Evolutionary conservation across 2,797 vertebrate genomes (phyloP).

Genomic region (Manis javanica): DNA sequence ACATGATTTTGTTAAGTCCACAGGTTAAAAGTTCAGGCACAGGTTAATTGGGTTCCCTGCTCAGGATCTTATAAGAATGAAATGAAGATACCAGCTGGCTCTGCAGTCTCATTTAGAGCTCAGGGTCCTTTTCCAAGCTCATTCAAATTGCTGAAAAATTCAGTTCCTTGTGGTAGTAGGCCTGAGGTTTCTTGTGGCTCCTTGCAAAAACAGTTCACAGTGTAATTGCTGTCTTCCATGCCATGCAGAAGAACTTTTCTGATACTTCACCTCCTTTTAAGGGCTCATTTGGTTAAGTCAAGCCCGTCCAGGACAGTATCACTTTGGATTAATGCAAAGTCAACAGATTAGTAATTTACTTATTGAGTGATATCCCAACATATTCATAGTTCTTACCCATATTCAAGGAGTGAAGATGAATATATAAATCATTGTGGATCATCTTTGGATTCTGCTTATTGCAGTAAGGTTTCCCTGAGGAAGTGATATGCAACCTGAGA

Average conservation of each 20-base stretch:
- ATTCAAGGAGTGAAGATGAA: background rate
- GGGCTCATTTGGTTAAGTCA: background rate
- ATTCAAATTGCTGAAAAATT: conserved; percentile 25
- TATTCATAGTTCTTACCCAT: background rate
- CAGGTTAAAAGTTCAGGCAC: background rate
- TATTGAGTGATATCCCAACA: background rate
- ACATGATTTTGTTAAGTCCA: background rate
- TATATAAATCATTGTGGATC: background rate
- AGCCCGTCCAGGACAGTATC: background rate
- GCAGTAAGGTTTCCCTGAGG: background rate
- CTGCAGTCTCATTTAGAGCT: background rate
- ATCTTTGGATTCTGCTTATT: background rate
- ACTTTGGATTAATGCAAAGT: background rate
- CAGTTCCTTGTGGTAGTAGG: background rate
- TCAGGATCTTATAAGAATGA: background rate
- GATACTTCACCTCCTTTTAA: background rate
- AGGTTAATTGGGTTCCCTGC: background rate
- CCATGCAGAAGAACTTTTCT: background rate
- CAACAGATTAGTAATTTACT: background rate
- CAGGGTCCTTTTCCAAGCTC: background rate
- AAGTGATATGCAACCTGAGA: background rate
- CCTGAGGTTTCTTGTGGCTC: background rate
- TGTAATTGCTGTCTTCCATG: background rate
- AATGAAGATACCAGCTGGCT: background rate
- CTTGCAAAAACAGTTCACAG: background rate